Percentiles rank a stretch among this genome's conserved stretches.
Conservation (phyloP, 2,113 vertebrate genomes). For the Rhinoderma darwinii region DNA sequence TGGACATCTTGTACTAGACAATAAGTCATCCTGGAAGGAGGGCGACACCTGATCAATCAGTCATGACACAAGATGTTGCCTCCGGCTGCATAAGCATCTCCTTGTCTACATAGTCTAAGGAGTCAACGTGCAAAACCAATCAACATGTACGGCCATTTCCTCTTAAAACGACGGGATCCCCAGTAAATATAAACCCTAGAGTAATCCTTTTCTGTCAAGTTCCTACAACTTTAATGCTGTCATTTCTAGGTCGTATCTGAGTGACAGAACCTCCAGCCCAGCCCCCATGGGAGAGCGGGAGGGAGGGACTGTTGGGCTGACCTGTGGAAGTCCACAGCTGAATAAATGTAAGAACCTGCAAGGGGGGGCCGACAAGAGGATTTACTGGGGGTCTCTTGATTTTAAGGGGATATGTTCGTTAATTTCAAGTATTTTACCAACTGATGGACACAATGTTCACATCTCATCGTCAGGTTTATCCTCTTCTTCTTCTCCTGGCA, state of each 20-base stretch:
- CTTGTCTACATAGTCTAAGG: neutral
- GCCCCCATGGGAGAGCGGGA: too few species aligned
- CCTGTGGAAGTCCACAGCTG: neutral
- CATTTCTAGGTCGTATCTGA: neutral
- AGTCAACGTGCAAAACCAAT: neutral
- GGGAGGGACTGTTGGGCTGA: neutral
- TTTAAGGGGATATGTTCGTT: neutral
- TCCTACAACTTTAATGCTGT: neutral
- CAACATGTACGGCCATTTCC: neutral
- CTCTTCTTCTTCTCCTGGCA: slow-evolving; percentile 3
- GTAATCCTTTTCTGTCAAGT: neutral
- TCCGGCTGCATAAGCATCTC: neutral
- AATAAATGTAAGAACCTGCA: neutral
- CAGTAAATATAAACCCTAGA: neutral
- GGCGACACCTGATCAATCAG: too few species aligned
- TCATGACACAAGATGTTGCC: neutral
- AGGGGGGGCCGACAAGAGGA: neutral
- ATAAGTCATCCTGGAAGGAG: neutral
- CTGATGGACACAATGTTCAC: neutral
- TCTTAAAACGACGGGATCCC: neutral
- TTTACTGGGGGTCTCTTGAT: neutral
- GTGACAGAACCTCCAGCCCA: neutral
- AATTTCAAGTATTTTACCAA: neutral
- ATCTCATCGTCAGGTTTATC: slow-evolving; percentile 13
- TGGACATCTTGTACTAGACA: neutral